A percentile compares a stretch with the other conserved stretches of the same genome.
Evolutionary conservation across 1,140 invertebrate genomes (phyloP).

Genomic region (Matsumurasca onukii): DNA sequence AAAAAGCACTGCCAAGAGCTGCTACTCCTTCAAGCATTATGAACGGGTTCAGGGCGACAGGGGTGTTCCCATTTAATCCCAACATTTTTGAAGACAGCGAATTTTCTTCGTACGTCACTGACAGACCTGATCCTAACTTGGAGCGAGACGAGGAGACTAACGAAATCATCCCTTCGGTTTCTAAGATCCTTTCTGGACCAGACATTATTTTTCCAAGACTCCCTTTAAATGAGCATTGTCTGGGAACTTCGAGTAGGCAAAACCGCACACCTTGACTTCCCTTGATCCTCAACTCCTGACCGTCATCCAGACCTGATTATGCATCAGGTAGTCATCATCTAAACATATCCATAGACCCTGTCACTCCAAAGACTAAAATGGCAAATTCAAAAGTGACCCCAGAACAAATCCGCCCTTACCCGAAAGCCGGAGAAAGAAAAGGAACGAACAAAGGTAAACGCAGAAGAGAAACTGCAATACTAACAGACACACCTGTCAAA

Average conservation of each 20-base stretch:
- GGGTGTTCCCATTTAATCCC: constrained; percentile 46
- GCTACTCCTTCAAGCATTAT: constrained; percentile 45
- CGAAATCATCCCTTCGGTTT: no score
- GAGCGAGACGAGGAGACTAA: constrained; percentile 10
- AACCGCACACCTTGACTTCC: no score
- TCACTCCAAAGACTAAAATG: constrained; percentile 28
- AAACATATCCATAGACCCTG: constrained; percentile 6
- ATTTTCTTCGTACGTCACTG: constrained; percentile 43
- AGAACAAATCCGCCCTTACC: not conserved
- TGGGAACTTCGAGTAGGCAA: no score
- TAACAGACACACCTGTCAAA: constrained; percentile 32
- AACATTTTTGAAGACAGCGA: constrained; percentile 45
- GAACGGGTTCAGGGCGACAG: constrained; percentile 42
- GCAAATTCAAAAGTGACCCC: constrained; percentile 34
- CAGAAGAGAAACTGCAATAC: constrained; percentile 17
- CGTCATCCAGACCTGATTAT: not conserved
- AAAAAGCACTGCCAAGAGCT: constrained; percentile 46
- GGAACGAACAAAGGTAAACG: constrained; percentile 12
- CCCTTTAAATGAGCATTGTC: no score
- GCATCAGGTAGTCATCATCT: constrained; percentile 6
- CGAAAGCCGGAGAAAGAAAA: not conserved
- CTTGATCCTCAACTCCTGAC: no score
- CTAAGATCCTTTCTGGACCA: no score
- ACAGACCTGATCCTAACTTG: constrained; percentile 44
- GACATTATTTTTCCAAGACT: no score